Evolutionary conservation across 2,797 vertebrate genomes (phyloP).

Genomic region (Capromys pilorides): DNA sequence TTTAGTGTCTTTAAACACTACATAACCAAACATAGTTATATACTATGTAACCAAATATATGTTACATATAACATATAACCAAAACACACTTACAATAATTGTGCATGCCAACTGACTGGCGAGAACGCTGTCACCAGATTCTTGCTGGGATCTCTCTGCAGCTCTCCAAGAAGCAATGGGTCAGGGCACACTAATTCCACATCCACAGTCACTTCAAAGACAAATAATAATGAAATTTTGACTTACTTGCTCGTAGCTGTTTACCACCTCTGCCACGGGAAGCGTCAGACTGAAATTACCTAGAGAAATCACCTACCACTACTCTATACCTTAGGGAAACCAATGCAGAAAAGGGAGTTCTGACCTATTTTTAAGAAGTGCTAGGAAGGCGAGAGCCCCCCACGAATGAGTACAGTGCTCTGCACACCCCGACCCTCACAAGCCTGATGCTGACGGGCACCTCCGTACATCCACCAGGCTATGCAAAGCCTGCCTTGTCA

Average conservation of each 20-base stretch:
- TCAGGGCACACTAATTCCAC: neutral
- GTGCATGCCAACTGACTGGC: neutral
- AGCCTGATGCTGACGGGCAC: neutral
- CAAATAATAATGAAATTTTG: neutral
- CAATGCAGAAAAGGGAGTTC: neutral
- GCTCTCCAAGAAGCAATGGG: neutral
- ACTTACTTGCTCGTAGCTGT: neutral
- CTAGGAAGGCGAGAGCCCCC: too few relatives aligned
- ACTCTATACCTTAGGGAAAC: neutral
- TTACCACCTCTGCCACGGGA: neutral
- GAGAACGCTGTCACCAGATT: neutral
- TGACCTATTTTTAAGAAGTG: neutral
- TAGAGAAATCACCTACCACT: neutral
- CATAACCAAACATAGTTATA: too few relatives aligned
- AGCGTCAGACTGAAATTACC: neutral
- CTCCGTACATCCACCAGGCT: neutral
- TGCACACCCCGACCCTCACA: neutral
- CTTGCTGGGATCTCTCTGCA: neutral
- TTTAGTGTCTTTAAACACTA: too few relatives aligned
- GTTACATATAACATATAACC: too few relatives aligned
- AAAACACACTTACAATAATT: neutral
- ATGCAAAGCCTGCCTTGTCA: neutral
- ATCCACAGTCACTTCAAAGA: neutral
- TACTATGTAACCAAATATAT: too few relatives aligned
- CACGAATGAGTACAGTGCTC: neutral